Conservation (phyloP, 2,888 invertebrate species). For the Agonopterix alstromeriana region DNA sequence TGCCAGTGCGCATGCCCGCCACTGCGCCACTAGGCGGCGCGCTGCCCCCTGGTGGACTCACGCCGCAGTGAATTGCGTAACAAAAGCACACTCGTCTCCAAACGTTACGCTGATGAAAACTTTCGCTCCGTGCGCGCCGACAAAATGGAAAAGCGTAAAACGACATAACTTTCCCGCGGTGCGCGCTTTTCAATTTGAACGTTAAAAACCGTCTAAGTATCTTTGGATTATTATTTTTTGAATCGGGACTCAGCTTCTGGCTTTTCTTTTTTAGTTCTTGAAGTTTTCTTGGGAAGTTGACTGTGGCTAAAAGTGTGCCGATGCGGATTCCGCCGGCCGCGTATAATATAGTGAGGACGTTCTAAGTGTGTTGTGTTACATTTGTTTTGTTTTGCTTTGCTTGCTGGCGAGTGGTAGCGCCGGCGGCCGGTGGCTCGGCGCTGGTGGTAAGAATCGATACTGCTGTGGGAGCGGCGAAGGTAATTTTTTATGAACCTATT, state of each 20-base stretch:
- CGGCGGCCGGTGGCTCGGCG: slow-evolving; percentile 44
- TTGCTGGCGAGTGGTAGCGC: slow-evolving; percentile 48
- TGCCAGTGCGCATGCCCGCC: slow-evolving; percentile 67
- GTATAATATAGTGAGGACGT: slow-evolving; percentile 48
- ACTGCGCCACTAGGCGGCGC: slow-evolving; percentile 70
- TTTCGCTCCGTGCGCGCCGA: slow-evolving; percentile 58
- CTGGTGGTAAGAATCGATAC: slow-evolving; percentile 70
- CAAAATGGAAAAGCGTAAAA: slow-evolving; percentile 56
- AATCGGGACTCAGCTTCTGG: slow-evolving; percentile 25
- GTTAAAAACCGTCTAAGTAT: slow-evolving; percentile 19
- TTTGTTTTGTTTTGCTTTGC: slow-evolving; percentile 67
- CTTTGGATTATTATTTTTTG: slow-evolving; percentile 15
- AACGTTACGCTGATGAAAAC: slow-evolving; percentile 59
- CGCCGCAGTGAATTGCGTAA: slow-evolving; percentile 74
- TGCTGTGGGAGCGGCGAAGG: slow-evolving; percentile 69
- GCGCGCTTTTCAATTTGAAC: slow-evolving; percentile 29
- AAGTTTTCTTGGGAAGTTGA: slow-evolving; percentile 50
- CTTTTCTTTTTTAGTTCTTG: slow-evolving; percentile 41
- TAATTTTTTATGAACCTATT: slow-evolving; percentile 38
- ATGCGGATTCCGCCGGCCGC: slow-evolving; percentile 52
- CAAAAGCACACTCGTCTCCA: slow-evolving; percentile 67
- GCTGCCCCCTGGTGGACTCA: slow-evolving; percentile 71
- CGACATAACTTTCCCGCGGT: slow-evolving; percentile 63
- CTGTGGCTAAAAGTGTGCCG: slow-evolving; percentile 47
- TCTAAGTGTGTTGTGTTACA: slow-evolving; percentile 55